These are phyloP conservation scores for Sakesphorus luctuosus DNA, from an alignment of 2,113 vertebrate genomes.

Conservation along the genomic window DNA sequence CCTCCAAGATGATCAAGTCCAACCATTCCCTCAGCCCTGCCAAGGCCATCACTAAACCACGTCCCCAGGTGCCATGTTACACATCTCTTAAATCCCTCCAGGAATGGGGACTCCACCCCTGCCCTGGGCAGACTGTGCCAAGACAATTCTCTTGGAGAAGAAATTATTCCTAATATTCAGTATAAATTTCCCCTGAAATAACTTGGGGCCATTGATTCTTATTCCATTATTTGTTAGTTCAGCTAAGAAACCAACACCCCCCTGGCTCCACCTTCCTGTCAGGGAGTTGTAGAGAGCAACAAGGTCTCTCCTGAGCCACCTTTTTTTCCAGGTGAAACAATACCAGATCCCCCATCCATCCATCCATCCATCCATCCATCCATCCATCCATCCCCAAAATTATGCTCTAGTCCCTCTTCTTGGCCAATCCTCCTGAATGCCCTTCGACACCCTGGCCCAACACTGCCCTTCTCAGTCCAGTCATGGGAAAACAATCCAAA, in stretches of 20 bases:
- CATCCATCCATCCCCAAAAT: neutral
- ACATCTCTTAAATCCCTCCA: neutral
- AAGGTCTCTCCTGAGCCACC: neutral
- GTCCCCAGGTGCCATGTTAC: neutral
- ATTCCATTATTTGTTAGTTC: neutral
- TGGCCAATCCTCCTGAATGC: neutral
- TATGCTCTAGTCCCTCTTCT: neutral
- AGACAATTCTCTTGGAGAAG: neutral
- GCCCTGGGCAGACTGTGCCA: neutral
- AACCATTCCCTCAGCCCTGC: fast-evolving
- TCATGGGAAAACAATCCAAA: fast-evolving
- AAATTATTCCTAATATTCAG: neutral
- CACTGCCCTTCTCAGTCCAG: neutral
- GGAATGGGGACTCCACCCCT: neutral
- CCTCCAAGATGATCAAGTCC: neutral
- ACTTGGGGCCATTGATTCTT: neutral
- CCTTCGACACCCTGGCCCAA: neutral
- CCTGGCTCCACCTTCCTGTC: neutral
- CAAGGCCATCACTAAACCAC: neutral
- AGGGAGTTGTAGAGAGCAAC: neutral
- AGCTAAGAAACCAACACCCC: neutral
- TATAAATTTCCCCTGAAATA: neutral
- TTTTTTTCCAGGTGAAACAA: neutral
- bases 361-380: neutral
- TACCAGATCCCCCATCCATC: neutral